Conservation (phyloP, 2,888 invertebrate species). For the Ecdyonurus torrentis region DNA sequence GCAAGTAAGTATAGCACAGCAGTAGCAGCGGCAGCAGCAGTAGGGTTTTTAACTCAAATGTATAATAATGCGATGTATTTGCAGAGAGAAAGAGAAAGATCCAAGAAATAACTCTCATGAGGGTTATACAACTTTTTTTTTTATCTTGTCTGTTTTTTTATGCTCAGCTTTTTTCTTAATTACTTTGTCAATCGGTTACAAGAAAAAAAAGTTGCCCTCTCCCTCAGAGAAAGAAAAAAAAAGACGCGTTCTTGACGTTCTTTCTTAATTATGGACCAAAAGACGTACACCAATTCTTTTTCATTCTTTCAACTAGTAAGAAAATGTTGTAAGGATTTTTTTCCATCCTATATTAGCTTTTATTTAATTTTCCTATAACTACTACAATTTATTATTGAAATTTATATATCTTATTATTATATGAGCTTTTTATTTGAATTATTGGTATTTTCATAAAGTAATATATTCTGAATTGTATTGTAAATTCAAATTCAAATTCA, state of each 20-base stretch:
- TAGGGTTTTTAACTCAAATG: too few species aligned
- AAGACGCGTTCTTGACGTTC: background rate
- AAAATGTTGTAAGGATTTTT: background rate
- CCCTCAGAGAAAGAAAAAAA: too few species aligned
- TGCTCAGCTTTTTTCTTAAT: constrained; percentile 2
- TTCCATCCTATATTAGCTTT: too few species aligned
- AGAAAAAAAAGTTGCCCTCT: background rate
- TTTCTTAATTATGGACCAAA: background rate
- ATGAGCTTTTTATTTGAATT: too few species aligned
- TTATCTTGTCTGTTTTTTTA: background rate
- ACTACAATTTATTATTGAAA: too few species aligned
- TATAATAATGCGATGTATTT: too few species aligned
- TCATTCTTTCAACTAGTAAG: background rate
- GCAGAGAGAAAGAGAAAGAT: background rate
- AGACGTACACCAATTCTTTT: background rate
- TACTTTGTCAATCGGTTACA: constrained; percentile 4
- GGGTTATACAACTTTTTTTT: background rate
- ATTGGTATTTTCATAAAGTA: too few species aligned
- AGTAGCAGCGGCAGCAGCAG: too few species aligned
- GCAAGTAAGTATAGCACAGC: background rate
- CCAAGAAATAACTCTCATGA: background rate
- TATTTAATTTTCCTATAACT: too few species aligned
- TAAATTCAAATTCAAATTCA: too few species aligned
- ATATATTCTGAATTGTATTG: too few species aligned
- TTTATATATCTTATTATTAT: too few species aligned